phyloP scores from a whole-genome alignment of 2,888 invertebrate species.

The Marasmarcha lunaedactyla region DNA sequence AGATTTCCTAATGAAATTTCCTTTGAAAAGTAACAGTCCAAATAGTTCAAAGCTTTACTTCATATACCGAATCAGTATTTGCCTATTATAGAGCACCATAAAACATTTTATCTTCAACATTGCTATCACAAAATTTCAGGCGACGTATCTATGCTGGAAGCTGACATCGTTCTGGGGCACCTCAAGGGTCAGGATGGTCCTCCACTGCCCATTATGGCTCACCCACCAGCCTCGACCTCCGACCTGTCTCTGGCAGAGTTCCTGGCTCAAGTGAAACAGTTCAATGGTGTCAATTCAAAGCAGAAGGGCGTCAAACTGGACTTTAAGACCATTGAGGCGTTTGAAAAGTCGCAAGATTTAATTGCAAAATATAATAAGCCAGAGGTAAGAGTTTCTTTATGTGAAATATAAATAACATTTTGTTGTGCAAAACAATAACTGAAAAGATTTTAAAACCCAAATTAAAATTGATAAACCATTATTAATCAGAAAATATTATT shows the following conservation, averaged over 20 bases:
- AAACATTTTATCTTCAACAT: neutral
- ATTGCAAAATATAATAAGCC: conserved; percentile 43
- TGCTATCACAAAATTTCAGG: conserved; percentile 40
- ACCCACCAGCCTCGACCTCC: conserved; percentile 79
- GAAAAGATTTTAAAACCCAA: conserved; percentile 4
- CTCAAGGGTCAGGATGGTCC: conserved; percentile 57
- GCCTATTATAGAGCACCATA: too few species aligned
- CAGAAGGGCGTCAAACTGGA: conserved; percentile 89
- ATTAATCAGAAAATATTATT: too few species aligned
- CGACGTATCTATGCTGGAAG: conserved; percentile 84
- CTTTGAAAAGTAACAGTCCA: too few species aligned
- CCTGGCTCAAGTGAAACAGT: conserved; percentile 68
- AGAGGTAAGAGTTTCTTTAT: conserved; percentile 35
- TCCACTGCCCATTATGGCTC: conserved; percentile 85
- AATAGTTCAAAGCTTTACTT: too few species aligned
- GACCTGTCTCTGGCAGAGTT: conserved; percentile 83
- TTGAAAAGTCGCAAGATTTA: conserved; percentile 66
- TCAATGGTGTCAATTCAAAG: conserved; percentile 48
- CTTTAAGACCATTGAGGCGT: conserved; percentile 85
- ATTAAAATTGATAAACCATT: too few species aligned
- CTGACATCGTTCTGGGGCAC: conserved; percentile 81
- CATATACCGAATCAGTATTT: too few species aligned
- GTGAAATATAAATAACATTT: neutral
- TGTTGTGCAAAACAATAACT: conserved; percentile 3
- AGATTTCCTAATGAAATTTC: too few species aligned